Conservation (phyloP, 2,113 vertebrate genomes). For the Myxocyprinus asiaticus region DNA sequence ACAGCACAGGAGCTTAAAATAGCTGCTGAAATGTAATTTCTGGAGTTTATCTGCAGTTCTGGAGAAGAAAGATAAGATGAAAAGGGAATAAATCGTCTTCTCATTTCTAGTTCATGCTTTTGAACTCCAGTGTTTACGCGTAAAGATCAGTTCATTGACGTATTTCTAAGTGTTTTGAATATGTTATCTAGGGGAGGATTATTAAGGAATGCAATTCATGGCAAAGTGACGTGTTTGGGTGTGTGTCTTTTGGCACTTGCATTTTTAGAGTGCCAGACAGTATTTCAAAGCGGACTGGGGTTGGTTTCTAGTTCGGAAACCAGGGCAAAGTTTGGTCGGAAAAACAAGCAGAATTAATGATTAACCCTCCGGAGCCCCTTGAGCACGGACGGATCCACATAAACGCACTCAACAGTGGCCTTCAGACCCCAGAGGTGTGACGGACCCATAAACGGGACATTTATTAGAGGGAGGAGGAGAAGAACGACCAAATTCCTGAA, state of each 20-base stretch:
- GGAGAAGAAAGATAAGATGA: conserved; percentile 19
- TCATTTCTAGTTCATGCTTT: neutral
- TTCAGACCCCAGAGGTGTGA: neutral
- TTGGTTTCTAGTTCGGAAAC: neutral
- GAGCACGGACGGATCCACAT: neutral
- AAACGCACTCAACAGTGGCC: neutral
- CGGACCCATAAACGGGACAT: neutral
- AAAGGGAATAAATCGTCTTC: neutral
- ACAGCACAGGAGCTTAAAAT: conserved; percentile 30
- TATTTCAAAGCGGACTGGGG: neutral
- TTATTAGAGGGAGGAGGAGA: neutral
- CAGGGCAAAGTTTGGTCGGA: conserved; percentile 24
- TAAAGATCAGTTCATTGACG: neutral
- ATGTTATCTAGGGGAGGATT: neutral
- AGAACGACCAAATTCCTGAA: neutral
- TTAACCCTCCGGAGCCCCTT: neutral
- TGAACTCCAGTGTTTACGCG: neutral
- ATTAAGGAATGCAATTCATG: conserved; percentile 28
- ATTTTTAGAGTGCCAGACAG: neutral
- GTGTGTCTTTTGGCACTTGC: conserved; percentile 21
- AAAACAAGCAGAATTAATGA: conserved; percentile 1
- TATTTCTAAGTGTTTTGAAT: neutral
- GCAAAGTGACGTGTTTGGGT: conserved; percentile 28
- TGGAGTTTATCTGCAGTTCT: conserved; percentile 11
- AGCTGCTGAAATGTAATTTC: neutral